Conservation (phyloP, 2,113 vertebrate genomes). For the Nothocercus julius region DNA sequence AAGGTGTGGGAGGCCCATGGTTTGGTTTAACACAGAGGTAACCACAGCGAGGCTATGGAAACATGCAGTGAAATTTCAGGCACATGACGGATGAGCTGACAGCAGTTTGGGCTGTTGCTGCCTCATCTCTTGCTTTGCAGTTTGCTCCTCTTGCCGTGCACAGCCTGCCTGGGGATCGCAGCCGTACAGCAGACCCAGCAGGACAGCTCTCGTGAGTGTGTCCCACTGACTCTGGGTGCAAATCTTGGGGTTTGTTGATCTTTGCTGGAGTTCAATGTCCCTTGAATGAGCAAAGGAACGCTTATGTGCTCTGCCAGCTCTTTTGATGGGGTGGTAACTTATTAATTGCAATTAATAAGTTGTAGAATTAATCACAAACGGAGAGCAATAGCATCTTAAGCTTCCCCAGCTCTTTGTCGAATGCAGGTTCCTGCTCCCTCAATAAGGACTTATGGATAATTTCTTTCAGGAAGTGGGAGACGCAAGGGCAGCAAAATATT, state of each 20-base stretch:
- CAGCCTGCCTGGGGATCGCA: neutral
- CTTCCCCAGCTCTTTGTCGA: neutral
- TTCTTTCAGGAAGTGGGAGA: neutral
- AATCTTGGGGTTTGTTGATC: neutral
- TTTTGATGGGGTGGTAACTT: neutral
- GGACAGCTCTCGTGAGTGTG: neutral
- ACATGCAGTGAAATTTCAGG: rapidly evolving
- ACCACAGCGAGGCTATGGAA: neutral
- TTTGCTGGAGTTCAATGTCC: neutral
- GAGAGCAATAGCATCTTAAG: neutral
- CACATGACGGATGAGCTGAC: neutral
- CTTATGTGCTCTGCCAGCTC: neutral
- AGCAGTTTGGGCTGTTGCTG: neutral
- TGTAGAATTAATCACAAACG: neutral
- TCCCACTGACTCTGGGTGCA: neutral
- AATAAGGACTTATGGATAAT: neutral
- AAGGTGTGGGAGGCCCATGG: neutral
- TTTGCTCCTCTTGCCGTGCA: neutral
- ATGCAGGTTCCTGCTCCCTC: neutral
- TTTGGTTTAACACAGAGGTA: neutral
- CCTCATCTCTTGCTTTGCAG: neutral
- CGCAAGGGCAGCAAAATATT: neutral
- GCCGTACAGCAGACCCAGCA: neutral
- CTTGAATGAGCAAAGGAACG: neutral
- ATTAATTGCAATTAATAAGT: too few relatives aligned